Evolutionary conservation across 2,113 vertebrate genomes (phyloP).

Genomic region (Galbula dea): DNA sequence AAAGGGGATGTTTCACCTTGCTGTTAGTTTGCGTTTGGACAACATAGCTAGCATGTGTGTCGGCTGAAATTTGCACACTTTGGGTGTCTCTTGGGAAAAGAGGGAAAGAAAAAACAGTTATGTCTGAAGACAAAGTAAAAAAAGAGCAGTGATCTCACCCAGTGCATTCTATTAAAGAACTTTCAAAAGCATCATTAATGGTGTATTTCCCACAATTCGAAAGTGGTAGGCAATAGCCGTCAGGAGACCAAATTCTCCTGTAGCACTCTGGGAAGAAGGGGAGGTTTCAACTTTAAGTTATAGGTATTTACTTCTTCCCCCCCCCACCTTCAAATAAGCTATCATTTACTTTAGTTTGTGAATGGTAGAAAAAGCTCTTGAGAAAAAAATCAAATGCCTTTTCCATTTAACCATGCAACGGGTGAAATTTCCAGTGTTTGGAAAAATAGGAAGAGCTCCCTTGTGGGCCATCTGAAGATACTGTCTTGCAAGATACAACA

Average conservation of each 20-base stretch:
- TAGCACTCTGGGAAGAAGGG: background rate
- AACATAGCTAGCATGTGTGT: background rate
- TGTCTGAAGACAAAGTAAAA: background rate
- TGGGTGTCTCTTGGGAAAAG: background rate
- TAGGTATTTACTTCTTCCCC: background rate
- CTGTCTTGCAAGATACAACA: background rate
- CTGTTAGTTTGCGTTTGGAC: background rate
- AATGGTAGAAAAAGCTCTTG: background rate
- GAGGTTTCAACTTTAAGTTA: background rate
- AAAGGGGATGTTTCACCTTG: constrained; percentile 43
- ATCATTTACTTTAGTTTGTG: background rate
- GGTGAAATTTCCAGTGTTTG: background rate
- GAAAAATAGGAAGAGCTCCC: background rate
- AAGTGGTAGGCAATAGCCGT: background rate
- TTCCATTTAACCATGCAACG: background rate
- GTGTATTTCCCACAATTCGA: background rate
- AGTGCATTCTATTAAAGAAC: background rate
- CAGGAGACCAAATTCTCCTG: background rate
- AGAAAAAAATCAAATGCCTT: background rate
- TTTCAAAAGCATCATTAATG: background rate
- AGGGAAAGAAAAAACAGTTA: background rate
- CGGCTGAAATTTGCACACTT: background rate
- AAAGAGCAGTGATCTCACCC: background rate
- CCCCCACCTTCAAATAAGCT: background rate
- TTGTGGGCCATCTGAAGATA: background rate